These are phyloP conservation scores for Vombatus ursinus DNA, from an alignment of 2,113 vertebrate species.

Conservation along the genomic window DNA sequence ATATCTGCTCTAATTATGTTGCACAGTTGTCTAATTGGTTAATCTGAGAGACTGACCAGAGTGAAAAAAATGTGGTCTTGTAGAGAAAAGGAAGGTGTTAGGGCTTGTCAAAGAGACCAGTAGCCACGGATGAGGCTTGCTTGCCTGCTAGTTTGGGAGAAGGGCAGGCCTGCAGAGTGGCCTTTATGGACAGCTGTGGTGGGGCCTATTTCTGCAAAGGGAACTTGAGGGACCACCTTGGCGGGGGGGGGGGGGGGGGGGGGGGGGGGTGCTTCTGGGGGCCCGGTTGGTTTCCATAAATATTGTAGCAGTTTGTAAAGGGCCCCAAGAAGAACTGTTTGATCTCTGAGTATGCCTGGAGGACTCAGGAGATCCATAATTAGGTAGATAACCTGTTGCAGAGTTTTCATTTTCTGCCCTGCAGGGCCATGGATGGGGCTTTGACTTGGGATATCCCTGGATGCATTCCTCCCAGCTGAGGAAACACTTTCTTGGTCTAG, in stretches of 20 bases:
- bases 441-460: neutral
- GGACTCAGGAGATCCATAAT: neutral
- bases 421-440: neutral
- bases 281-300: neutral
- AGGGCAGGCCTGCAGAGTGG: neutral
- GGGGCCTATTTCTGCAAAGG: neutral
- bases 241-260: too few relatives aligned
- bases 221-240: neutral
- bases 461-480: neutral
- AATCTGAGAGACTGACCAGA: neutral
- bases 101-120: neutral
- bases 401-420: neutral
- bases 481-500: neutral
- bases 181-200: neutral
- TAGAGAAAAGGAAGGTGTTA: neutral
- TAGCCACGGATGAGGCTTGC: neutral
- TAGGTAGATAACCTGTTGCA: neutral
- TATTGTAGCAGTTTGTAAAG: neutral
- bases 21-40: constrained; percentile 7
- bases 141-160: neutral
- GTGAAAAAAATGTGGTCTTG: neutral
- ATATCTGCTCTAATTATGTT: constrained; percentile 28
- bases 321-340: neutral
- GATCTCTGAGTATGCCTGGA: neutral
- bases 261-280: too few relatives aligned